Conservation (phyloP, 1,140 invertebrate genomes). For the Drosophila seguyi region DNA sequence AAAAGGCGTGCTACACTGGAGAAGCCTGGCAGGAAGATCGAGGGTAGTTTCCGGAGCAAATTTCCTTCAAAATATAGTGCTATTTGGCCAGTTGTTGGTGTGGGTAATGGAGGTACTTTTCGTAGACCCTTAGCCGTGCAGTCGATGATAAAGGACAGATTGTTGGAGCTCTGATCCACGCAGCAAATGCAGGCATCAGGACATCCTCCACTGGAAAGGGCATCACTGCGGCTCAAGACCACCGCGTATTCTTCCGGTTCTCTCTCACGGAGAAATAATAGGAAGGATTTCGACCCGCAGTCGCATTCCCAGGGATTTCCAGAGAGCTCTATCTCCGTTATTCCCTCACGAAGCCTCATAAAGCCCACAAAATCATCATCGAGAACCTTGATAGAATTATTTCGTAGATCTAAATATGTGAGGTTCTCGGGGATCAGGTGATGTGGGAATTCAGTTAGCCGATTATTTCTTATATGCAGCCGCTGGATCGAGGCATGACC, state of each 20-base stretch:
- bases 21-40: slow-evolving; percentile 2
- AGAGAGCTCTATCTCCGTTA: background rate
- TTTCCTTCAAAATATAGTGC: slow-evolving; percentile 15
- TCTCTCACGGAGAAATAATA: slow-evolving; percentile 1
- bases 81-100: background rate
- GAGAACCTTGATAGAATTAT: background rate
- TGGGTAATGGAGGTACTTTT: slow-evolving; percentile 7
- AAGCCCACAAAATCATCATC: slow-evolving; percentile 1
- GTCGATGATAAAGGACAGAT: background rate
- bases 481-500: background rate
- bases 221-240: background rate
- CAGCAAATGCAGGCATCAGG: slow-evolving; percentile 22
- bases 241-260: slow-evolving; percentile 7
- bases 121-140: background rate
- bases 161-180: background rate
- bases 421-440: slow-evolving; percentile 4
- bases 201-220: slow-evolving; percentile 1
- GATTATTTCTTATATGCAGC: slow-evolving; percentile 3
- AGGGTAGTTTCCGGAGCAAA: background rate
- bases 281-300: slow-evolving; percentile 3
- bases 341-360: background rate
- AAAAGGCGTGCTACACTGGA: background rate
- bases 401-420: slow-evolving; percentile 15
- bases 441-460: background rate
- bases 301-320: slow-evolving; percentile 22